Base-by-base conservation (phyloP, 2,113 vertebrate genomes). In the Dasyornis broadbenti region DNA sequence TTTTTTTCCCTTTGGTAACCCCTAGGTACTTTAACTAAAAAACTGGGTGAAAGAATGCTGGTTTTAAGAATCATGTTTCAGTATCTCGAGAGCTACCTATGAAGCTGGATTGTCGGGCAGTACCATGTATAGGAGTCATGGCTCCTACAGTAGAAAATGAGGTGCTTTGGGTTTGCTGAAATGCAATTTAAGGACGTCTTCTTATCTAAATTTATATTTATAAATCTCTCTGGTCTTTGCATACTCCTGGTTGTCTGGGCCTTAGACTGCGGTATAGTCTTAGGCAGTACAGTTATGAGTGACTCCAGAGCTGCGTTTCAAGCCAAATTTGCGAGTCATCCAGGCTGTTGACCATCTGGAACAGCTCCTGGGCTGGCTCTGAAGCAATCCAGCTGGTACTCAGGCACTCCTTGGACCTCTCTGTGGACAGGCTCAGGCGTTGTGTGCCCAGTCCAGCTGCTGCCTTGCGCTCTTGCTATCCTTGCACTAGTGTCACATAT, bases 361-460 rank as follows among this genome's bases (percentile, higher is more conserved):
- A 33, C 35, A 86, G 89, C 77, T 94, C 77, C 69, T 91, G 77
- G 80, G 52, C 83, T 95, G 94, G 80, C 89, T 93, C 80, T 91
- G 94, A 92, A 73, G 69, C 42, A 45, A 12, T 71, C 86, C 96
- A 96, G 89, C 91, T 92, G 94, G 92, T 90, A 40, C 45, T 81
- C 31, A 57, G 59, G 71, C 85, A 50, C 47, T 70, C 24, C 12
- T 33, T 69, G 70, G 70, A 63, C 66, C 1, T 0, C 17, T 75
- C 28, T 69, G 82, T 50, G 71, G 35, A 59, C 71, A 81, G 60
- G 68, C 91, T 83, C 21, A 70, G 92, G 76, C 56, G 7, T 23
- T 86, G 39, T 77, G 72, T 83, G 89, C 92, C 96, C 86, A 78
- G 69, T 56, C 64, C 95, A 94, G 92, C 95, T 94, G 95, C 91